Evolutionary conservation across 2,797 vertebrate genomes (phyloP).

Genomic region (Microctenopoma steveboyesi): DNA sequence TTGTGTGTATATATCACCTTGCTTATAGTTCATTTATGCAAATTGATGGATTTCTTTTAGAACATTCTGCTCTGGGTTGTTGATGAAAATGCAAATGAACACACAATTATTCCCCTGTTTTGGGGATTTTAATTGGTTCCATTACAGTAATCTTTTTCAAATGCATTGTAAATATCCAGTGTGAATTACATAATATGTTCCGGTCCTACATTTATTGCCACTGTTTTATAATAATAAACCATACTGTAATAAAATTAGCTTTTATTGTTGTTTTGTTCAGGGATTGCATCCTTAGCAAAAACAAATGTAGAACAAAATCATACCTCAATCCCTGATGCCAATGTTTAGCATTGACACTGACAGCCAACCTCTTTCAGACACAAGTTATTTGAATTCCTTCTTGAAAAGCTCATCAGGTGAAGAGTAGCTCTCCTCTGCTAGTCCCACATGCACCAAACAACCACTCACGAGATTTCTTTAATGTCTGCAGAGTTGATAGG

Average conservation of each 20-base stretch:
- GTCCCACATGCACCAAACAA: conserved; percentile 38
- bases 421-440: conserved; percentile 26
- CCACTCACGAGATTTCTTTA: conserved; percentile 49
- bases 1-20: conserved; percentile 38
- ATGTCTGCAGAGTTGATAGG: conserved; percentile 53
- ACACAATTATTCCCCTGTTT: neutral
- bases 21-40: conserved; percentile 34
- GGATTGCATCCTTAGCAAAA: neutral
- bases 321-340: neutral
- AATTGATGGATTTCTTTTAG: neutral
- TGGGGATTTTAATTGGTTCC: neutral
- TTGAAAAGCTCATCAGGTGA: conserved; percentile 18
- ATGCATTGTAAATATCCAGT: neutral
- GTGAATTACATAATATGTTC: neutral
- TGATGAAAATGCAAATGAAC: neutral
- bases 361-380: neutral
- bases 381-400: conserved; percentile 7
- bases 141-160: neutral
- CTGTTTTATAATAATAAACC: no score
- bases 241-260: no score
- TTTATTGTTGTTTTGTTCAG: neutral
- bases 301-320: neutral
- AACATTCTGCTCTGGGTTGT: conserved; percentile 16
- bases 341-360: conserved; percentile 19
- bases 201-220: neutral